Evolutionary conservation across 2,888 invertebrate genomes (phyloP), one percentile per base, ranked within the genome.

Genomic region (Cryptocheilus praepositus): DNA sequence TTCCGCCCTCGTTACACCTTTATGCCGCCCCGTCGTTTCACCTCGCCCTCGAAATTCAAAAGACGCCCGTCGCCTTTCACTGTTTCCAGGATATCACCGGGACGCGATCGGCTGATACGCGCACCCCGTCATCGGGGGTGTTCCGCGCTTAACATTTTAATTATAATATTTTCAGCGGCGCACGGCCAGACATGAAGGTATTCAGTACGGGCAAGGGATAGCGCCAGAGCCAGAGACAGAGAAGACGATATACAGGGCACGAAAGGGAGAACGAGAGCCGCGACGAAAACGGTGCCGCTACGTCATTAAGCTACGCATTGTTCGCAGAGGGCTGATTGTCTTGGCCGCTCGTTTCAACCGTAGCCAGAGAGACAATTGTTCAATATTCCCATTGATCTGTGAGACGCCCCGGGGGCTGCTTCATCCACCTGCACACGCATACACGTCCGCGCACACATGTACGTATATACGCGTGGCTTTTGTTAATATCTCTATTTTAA

Each of bases 321-420:
- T 88, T 88, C 85, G 81, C 73, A 73, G 84, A 82, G 84, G 80
- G 87, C 86, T 87, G 88, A 88, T 88, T 88, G 88, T 88, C 88
- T 88, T 88, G 86, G 85, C 82, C 86, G 84, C 87, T 85, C 87
- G 83, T 87, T 87, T 86, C 84, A 84, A 71, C 81, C 86, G 86
- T 87, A 84, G 84, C 87, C 83, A 83, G 85, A 81, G 80, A 86
- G 86, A 88, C 88, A 88, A 88, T 88, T 88, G 88, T 88, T 88
- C 88, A 88, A 88, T 88, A 88, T 88, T 88, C 83, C 85, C 88
- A 88, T 88, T 88, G 88, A 88, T 88, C 86, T 86, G 85, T 82
- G 84, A 84, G 84, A 85, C 83, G 81, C 80, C 83, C 75, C 70
- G 73, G 66, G 80, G 79, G 75, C 73, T 76, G 72, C 74, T 61